Evolutionary conservation across 2,888 invertebrate species (phyloP).

Genomic region (Plebejus melissa): DNA sequence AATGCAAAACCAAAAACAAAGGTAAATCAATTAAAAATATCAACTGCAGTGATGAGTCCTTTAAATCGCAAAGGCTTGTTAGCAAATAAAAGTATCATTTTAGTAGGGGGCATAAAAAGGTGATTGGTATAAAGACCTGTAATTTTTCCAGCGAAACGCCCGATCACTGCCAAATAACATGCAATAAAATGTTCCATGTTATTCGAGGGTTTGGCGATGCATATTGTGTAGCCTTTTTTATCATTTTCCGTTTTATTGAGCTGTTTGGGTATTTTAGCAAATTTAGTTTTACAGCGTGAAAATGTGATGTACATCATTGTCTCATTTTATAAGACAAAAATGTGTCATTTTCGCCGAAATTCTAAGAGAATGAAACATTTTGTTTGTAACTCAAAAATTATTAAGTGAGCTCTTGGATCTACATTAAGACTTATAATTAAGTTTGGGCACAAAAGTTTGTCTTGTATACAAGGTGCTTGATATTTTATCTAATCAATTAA

Average conservation of each 20-base stretch:
- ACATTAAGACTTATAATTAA: too few species aligned
- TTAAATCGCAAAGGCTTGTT: neutral
- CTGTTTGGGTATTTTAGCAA: neutral
- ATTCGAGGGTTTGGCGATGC: constrained; percentile 24
- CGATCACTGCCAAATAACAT: constrained; percentile 31
- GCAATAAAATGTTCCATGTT: constrained; percentile 28
- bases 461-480: neutral
- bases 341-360: neutral
- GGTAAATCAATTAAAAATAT: neutral
- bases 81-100: constrained; percentile 25
- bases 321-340: neutral
- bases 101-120: constrained; percentile 27
- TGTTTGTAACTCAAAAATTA: too few species aligned
- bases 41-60: neutral
- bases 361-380: neutral
- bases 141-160: constrained; percentile 29
- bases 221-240: constrained; percentile 25
- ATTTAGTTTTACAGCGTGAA: neutral
- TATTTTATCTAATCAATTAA: neutral
- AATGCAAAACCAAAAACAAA: neutral
- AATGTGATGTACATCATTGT: neutral
- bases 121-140: constrained; percentile 31
- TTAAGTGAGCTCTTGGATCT: too few species aligned
- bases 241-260: constrained; percentile 20
- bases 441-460: neutral